These are phyloP conservation scores for Mylabris sibirica DNA, from an alignment of 2,888 invertebrate genomes.

Conservation along the genomic window DNA sequence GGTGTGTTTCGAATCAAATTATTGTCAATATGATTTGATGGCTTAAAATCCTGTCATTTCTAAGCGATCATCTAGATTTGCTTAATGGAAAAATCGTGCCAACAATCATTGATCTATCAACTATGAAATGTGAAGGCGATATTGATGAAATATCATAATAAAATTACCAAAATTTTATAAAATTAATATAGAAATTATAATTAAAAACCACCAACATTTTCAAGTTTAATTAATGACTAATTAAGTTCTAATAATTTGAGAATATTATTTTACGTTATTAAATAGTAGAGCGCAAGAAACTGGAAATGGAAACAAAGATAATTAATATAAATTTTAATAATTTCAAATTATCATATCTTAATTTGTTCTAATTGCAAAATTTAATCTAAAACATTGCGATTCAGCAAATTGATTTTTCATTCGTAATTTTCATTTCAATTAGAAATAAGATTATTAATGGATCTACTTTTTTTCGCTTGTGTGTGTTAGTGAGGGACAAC, in stretches of 20 bases:
- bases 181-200: neutral
- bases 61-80: neutral
- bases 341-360: neutral
- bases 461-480: no score
- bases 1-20: neutral
- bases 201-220: neutral
- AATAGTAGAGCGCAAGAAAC: neutral
- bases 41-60: neutral
- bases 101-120: neutral
- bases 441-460: no score
- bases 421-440: neutral
- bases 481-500: no score
- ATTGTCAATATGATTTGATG: neutral
- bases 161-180: neutral
- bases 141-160: neutral
- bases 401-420: neutral
- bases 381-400: neutral
- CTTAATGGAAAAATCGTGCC: constrained; percentile 2
- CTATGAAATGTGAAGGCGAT: neutral
- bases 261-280: constrained; percentile 3
- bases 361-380: constrained; percentile 1
- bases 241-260: neutral
- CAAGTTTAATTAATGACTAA: constrained; percentile 4
- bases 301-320: neutral
- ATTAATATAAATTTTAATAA: constrained; percentile 1